Base-by-base conservation (phyloP, 2,888 invertebrate species). In the Ferdinandea cuprea region DNA sequence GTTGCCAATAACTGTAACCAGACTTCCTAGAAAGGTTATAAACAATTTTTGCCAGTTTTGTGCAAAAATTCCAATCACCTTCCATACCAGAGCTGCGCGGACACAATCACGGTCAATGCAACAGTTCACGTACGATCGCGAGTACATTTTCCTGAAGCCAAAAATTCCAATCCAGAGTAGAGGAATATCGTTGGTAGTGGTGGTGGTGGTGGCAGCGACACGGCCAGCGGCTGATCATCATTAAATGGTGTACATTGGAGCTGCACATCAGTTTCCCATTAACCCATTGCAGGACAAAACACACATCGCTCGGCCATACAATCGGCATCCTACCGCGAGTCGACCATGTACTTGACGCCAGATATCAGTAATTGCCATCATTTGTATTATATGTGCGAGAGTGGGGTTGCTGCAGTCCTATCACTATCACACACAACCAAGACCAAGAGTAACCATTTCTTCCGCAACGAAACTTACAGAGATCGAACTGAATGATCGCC, bases 291-390 rank as follows among this genome's bases (percentile, higher is more conserved):
- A 35, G 72, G 78, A 83, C 83, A 73, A 68, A 78, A 83, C 83
- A 83, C 56, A 73, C 68, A 72, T 61, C 48, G 48, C 35, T 48
- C 28, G 35, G 68, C 63, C 44, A 44, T 44, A 54, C 48, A 56
- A 83, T 72, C 59, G 72, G 61, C 78, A 78, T 79, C 79, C 69
- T 56, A 74, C 68, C 63, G 74, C 69, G 69, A 40, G 69, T 59
- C 52, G 79, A 84, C 65, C 79, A 71, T 84, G 79, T 78, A 69
- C 69, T 79, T 84, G 84, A 84, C 84, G 84, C 84, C 84, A 84
- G 78, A 84, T 74, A 84, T 79, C 84, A 74, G 84, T 84, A 84
- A 84, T 84, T 84, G 84, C 84, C 78, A 79, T 79, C 84, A 84
- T 84, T 84, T 84, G 84, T 84, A 78, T 63, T 69, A 69, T 79